Evolutionary conservation across 2,888 invertebrate genomes (phyloP), one percentile per base, ranked within the genome.

Genomic region (Hydrotaea cyrtoneurina): DNA sequence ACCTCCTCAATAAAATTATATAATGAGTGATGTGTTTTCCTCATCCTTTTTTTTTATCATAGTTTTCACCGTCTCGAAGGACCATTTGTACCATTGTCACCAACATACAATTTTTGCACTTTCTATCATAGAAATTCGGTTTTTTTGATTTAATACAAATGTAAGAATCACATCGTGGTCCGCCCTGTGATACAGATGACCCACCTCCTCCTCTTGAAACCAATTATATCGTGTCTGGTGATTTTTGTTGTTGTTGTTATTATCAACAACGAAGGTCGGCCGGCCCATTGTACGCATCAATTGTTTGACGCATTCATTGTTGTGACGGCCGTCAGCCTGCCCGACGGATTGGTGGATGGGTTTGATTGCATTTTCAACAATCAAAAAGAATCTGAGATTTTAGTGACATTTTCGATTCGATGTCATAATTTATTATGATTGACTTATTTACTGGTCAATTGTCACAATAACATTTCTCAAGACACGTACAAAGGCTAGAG

Each of bases 221-320:
- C 66, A 66, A 19, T 66, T 66, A 66, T 43, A 39, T 19, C 17
- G 17, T 19, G 19, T 19, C 43, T 39, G 21, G 2, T 1, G 1
- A 5, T 55, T 21, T 50, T 4, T 2, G 31, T 62, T 36, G 26
- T 59, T 59, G 15, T 26, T 36, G 26, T 64, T 15, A 11, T 36
- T 64, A 39, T 66, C 66, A 43, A 21, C 39, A 19, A 15, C 31
- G 66, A 66, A 66, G 66, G 66, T 66, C 43, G 43, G 43, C 5
- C 23, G 19, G 19, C 57, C 31, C 15, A 31, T 17, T 31, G 31
- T n/a, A 36, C 8, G 62, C 31, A 36, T 1, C 55, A 66, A 43
- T 66, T 66, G n/a, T 11, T 55, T 21, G 17, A 1, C 0, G 26
- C 13, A 26, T 23, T 26, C 13, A 59, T 59, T 26, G 26, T 59